Base-by-base conservation (phyloP, 2,888 invertebrate genomes). In the Trissoscelio sp. region DNA sequence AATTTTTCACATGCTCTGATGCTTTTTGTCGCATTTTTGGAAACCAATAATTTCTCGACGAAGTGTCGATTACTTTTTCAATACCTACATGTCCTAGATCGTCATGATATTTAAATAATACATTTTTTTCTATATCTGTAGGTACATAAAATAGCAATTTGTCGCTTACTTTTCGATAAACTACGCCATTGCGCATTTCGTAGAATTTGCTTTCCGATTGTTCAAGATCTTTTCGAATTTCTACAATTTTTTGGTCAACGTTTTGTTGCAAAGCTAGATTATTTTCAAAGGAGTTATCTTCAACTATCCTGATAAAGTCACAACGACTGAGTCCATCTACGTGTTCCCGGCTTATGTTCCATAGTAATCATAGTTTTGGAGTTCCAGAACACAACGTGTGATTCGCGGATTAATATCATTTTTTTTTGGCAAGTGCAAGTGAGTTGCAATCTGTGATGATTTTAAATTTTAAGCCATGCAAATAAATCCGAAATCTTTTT, bases 141-240 rank as follows among this genome's bases (percentile, higher is more conserved):
- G 67, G 67, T 5, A 69, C 67, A 14, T 55, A 69, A 34, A 69
- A 69, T 12, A 69, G 44, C 3, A 69, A 42, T 16, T 34, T 24
- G 2, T 67, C 53, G 3, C 7, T 24, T 9, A 37, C 0, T 31
- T 66, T 66, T 14, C 51, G n/a, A 34, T 66, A 48, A 2, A 66
- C 14, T 24, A 66, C 18, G 1, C 66, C 66, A 9, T 69, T 55
- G 12, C 55, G 2, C 44, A 69, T 55, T 42, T 69, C 67, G 9
- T 3, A 57, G 31, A 34, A 24, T 24, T 24, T 24, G 3, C 24
- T 6, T 4, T 4, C 24, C 6, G 24, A 3, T 34, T 44, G 31
- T 20, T 69, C 69, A 3, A 69, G 18, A 7, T 44, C 11, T 0
- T 37, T 12, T 12, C 14, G 14, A 14, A 57, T 42, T 1, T 57